Base-by-base conservation (phyloP, 2,113 vertebrate genomes). In the Atractosteus spatula region DNA sequence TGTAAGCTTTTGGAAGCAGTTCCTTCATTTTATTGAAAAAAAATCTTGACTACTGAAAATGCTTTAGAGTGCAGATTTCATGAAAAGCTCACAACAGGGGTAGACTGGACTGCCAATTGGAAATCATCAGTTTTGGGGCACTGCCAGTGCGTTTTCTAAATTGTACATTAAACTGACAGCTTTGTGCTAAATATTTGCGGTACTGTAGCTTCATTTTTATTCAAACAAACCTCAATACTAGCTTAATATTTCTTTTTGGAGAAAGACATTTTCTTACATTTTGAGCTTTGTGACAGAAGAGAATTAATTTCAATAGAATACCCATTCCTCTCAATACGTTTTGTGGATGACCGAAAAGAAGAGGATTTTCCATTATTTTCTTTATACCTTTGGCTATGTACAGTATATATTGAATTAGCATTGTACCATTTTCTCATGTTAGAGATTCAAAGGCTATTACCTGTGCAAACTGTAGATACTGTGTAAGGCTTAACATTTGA, bases 121-220 rank as follows among this genome's bases (percentile, higher is more conserved):
- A 71, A 62, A 42, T 62, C 44, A 44, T 41, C n/a, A 45, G 47
- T 45, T 11, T 45, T 63, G 42, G 69, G 57, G 14, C 8, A 12
- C 17, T 11, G 70, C 70, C 70, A 63, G 57, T 16, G 13, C 29
- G n/a, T 41, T 10, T 16, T 70, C 55, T 45, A 61, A 70, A 70
- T 10, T 17, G 29, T 65, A 55, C n/a, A 61, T 66, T 63, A 73
- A 68, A 73, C 64, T 62, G 65, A 72, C 71, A 72, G 70, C 70
- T 72, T 56, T 59, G 55, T 61, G 56, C 61, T 51, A 62, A 71
- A 54, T 61, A 62, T 68, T 62, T 62, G 16, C 55, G 3, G 6
- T 17, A 56, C 13, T 7, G 56, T 47, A 41, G 59, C 59, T 29
- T 16, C 0, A 7, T 3, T 45, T 41, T 47, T 29, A 61, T 69